These are phyloP conservation scores for Pantelozetes paolii DNA, from an alignment of 2,888 invertebrate species.

Conservation along the genomic window DNA sequence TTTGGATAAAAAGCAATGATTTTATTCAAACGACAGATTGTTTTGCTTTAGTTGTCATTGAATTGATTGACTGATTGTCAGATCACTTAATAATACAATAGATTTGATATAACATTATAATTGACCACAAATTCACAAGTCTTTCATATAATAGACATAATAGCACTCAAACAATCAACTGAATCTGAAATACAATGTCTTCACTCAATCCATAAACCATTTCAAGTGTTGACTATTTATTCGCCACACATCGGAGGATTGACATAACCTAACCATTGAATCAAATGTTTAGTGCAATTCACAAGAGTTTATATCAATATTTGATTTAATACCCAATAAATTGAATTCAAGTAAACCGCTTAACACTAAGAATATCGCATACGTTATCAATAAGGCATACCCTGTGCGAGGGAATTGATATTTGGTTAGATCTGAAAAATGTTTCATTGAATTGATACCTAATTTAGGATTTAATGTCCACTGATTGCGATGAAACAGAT, in stretches of 20 bases:
- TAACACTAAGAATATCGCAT: constrained; percentile 52
- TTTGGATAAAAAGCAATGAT: too few relatives aligned
- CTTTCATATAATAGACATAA: neutral
- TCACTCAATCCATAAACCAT: neutral
- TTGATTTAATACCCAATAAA: constrained; percentile 49
- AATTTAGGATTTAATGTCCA: constrained; percentile 43
- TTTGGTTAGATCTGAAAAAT: neutral
- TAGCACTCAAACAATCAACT: neutral
- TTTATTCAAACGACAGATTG: neutral
- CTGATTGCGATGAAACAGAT: constrained; percentile 41
- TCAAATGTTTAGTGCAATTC: too few relatives aligned
- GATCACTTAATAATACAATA: neutral
- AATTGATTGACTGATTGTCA: neutral
- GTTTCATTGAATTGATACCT: constrained; percentile 23
- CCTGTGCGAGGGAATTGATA: neutral
- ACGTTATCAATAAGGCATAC: constrained; percentile 49
- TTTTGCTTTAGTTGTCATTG: neutral
- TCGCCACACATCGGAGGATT: constrained; percentile 51
- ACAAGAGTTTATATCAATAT: neutral
- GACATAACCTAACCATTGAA: constrained; percentile 49
- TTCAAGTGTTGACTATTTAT: constrained; percentile 37
- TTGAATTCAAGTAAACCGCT: constrained; percentile 53
- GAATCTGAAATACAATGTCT: neutral
- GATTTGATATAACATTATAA: neutral
- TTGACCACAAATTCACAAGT: neutral